Base-by-base conservation (phyloP, 2,113 vertebrate genomes). In the Rynchops niger region DNA sequence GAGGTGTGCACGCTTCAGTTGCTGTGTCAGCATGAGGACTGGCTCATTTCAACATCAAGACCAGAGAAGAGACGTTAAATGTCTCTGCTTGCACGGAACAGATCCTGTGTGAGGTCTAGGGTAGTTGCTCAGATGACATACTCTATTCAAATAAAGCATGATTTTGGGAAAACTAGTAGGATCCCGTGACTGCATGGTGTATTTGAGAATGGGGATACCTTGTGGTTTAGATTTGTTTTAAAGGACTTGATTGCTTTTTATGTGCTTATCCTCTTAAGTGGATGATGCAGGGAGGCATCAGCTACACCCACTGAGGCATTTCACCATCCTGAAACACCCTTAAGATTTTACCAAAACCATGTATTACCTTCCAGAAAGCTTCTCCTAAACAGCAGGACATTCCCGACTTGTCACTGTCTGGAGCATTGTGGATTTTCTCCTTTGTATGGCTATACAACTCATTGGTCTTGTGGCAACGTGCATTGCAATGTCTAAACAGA, bases 1-100 rank as follows among this genome's bases (percentile, higher is more conserved):
- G 18, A 88, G 92, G 82, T 81, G 69, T 84, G 91, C 82, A 52
- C 0, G 3, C 86, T 93, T 61, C 58, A 53, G 34, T 67, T 91
- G 82, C 70, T 79, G n/a, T 50, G 87, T 90, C 96, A 95, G 76
- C 86, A 43, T 13, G 50, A 95, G 80, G 87, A 91, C 76, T 59
- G 85, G 59, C 81, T 94, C 4, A 1, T 90, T 94, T 85, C 73
- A 56, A 3, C 86, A 74, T 82, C 83, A 78, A 45, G 86, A 93
- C 69, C 17, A 36, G 77, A 90, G 80, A 87, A 79, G 42, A 84
- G 25, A 49, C 70, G n/a, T 84, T 45, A 76, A 94, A 89, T 27
- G 11, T 65, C 50, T 85, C 73, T 87, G 42, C 66, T 45, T 47
- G 52, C 18, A 25, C 7, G 15, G 43, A 79, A 49, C 83, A 93